Evolutionary conservation across 2,797 vertebrate species (phyloP).

Genomic region (Pristis pectinata): DNA sequence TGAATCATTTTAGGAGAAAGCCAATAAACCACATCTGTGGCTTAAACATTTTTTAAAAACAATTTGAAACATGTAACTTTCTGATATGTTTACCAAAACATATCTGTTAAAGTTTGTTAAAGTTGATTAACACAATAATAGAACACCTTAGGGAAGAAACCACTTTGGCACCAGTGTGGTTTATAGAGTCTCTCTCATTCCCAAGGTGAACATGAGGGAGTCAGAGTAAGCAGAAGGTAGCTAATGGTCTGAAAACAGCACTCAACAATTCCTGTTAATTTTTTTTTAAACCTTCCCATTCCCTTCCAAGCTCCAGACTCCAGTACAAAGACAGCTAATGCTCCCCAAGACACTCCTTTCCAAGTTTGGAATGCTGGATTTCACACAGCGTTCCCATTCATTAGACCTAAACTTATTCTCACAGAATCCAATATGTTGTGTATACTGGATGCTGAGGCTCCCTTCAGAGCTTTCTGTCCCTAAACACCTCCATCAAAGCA

Average conservation of each 20-base stretch:
- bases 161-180: neutral
- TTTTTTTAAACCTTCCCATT: neutral
- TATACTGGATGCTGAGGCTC: too few species aligned
- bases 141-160: neutral
- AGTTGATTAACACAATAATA: neutral
- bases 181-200: too few species aligned
- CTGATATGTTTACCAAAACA: neutral
- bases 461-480: too few species aligned
- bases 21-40: too few species aligned
- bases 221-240: neutral
- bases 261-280: neutral
- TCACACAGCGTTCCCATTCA: too few species aligned
- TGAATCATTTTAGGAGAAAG: neutral
- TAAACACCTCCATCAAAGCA: too few species aligned
- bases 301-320: neutral
- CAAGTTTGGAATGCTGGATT: too few species aligned
- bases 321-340: neutral
- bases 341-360: neutral
- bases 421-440: too few species aligned
- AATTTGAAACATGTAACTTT: neutral
- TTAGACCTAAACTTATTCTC: too few species aligned
- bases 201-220: neutral
- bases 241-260: neutral
- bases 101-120: neutral
- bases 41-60: too few species aligned